These are phyloP conservation scores for Philaethria dido DNA, from an alignment of 2,888 invertebrate genomes.

Conservation along the genomic window DNA sequence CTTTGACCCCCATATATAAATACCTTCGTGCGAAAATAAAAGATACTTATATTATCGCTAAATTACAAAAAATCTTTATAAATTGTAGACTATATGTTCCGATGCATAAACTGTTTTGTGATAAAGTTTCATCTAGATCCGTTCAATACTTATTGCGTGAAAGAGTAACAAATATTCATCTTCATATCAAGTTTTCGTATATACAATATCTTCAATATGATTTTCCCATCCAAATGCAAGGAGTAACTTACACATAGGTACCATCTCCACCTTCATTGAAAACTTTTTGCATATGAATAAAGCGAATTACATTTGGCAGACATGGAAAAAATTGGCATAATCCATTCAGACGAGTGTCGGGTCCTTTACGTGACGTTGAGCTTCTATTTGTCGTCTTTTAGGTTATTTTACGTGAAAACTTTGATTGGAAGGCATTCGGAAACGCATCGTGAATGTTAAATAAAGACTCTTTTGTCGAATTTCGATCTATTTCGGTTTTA, in stretches of 20 bases:
- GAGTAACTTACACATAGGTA: neutral
- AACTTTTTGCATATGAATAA: slow-evolving; percentile 22
- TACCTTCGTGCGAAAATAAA: too few species aligned
- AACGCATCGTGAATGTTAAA: slow-evolving; percentile 63
- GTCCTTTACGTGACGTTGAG: slow-evolving; percentile 46
- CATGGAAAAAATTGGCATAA: slow-evolving; percentile 43
- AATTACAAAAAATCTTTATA: too few species aligned
- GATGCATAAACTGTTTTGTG: too few species aligned
- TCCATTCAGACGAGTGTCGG: slow-evolving; percentile 39
- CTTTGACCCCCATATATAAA: too few species aligned
- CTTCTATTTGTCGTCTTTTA: slow-evolving; percentile 52
- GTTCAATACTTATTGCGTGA: too few species aligned
- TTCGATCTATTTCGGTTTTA: slow-evolving; percentile 49
- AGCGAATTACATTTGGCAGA: slow-evolving; percentile 34
- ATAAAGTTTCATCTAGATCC: too few species aligned
- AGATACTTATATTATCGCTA: too few species aligned
- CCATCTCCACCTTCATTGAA: neutral
- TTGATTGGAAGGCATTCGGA: slow-evolving; percentile 58
- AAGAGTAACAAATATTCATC: too few species aligned
- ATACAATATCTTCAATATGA: too few species aligned
- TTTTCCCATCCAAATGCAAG: neutral
- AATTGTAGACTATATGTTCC: too few species aligned
- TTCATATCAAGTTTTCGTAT: too few species aligned
- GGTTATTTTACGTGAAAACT: slow-evolving; percentile 55
- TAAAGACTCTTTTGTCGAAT: slow-evolving; percentile 45